Evolutionary conservation across 2,888 invertebrate species (phyloP), one percentile per base, ranked within the genome.

Genomic region (Acholoe squamosa): DNA sequence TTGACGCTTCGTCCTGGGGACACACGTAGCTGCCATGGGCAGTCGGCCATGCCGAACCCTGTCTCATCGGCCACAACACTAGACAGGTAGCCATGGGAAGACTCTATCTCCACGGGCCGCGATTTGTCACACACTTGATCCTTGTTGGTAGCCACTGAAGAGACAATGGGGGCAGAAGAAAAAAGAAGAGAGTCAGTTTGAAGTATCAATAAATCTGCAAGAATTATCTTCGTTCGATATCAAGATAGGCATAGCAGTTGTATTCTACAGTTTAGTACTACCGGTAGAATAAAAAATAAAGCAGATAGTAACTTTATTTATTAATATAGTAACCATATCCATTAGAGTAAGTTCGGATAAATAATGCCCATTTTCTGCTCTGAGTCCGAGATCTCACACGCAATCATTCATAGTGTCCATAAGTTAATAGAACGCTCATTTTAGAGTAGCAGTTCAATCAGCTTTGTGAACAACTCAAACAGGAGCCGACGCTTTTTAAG

Each of bases 51-150:
- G 43, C 89, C 89, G 77, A 89, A 89, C 52, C 89, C 89, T 3
- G 89, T 89, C 51, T 89, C 77, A 34, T 89, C 89, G 28, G 89
- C 89, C 43, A 89, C 77, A 34, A 67, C 77, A 51, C 89, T 89
- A 16, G 76, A 71, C 31, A 89, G 52, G 77, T 67, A 89, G 34
- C 89, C 89, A 25, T 43, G 77, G 19, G 43, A 12, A 16, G 89
- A 33, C 28, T 51, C 52, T 33, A 89, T 76, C 52, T 89, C 89
- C 25, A 89, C 67, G 43, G 89, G 89, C 77, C 77, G 25, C 14
- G 51, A 89, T 28, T 51, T 22, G 22, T 67, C 89, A 51, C 89
- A 89, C 28, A 89, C 71, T 31, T 89, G 89, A 28, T 76, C 77
- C 51, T 71, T 43, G 52, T 56, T 89, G 25, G 77, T 77, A 7